Conservation (phyloP, 2,113 vertebrate genomes). For the Monopterus albus region DNA sequence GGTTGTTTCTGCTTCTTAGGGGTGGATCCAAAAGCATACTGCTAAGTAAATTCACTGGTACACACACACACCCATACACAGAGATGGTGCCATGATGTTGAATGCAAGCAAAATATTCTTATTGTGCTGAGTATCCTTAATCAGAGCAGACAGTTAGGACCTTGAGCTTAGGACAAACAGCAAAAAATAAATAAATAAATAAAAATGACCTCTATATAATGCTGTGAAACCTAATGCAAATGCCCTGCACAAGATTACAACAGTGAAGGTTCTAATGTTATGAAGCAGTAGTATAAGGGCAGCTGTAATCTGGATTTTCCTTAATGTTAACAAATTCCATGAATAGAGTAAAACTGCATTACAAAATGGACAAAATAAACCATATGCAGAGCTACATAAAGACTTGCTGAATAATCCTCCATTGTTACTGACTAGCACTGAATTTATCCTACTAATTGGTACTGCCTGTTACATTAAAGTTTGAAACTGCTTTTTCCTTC, state of each 20-base stretch:
- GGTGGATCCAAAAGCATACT: slow-evolving; percentile 27
- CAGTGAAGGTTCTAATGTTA: background rate
- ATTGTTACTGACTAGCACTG: no score
- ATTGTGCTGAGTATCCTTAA: slow-evolving; percentile 6
- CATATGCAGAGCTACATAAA: no score
- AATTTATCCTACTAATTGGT: no score
- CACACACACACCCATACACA: background rate
- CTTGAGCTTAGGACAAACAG: slow-evolving; percentile 25
- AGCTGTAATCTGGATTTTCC: no score
- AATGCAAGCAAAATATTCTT: slow-evolving; percentile 26
- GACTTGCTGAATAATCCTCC: no score
- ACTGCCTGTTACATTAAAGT: no score
- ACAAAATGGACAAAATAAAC: no score
- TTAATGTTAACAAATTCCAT: no score
- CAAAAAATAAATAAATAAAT: no score
- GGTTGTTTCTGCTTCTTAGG: slow-evolving; percentile 25
- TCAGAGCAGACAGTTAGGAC: slow-evolving; percentile 26
- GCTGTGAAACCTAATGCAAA: background rate
- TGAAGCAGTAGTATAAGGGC: no score
- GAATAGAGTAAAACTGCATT: background rate
- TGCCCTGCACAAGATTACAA: background rate
- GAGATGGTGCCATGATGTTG: slow-evolving; percentile 9
- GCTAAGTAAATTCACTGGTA: slow-evolving; percentile 8
- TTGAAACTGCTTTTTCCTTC: no score
- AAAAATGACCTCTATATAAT: background rate